These are phyloP conservation scores for Cheiracanthium punctorium DNA, from an alignment of 2,888 invertebrate genomes.

Conservation along the genomic window DNA sequence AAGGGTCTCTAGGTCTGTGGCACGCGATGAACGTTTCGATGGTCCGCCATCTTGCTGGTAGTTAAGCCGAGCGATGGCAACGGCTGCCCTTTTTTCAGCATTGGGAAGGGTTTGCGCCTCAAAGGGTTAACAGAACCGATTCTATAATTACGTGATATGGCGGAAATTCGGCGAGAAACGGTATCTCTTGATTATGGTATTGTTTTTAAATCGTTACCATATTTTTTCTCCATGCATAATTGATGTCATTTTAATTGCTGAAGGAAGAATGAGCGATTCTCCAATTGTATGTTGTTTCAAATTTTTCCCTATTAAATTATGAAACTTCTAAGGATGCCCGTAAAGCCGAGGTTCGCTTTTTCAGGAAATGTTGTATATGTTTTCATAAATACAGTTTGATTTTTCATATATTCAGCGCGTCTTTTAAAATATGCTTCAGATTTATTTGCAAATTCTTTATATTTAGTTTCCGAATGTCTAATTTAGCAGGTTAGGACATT, in stretches of 20 bases:
- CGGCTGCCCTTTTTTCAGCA: no score
- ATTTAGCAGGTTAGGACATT: conserved; percentile 20
- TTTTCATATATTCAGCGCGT: no score
- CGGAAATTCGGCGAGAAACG: background rate
- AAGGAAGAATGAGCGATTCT: conserved; percentile 16
- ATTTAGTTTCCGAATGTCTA: conserved; percentile 21
- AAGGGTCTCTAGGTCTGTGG: no score
- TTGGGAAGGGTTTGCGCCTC: no score
- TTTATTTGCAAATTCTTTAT: conserved; percentile 26
- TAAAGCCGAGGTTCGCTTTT: conserved; percentile 4
- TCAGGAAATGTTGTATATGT: conserved; percentile 17
- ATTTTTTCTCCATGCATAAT: no score
- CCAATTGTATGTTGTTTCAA: conserved; percentile 11
- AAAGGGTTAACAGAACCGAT: no score
- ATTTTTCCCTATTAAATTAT: conserved; percentile 13
- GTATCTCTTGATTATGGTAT: conserved; percentile 9
- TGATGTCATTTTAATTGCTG: conserved; percentile 28
- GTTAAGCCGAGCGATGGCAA: no score
- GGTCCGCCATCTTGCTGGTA: no score
- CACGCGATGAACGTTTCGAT: no score
- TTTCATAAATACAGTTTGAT: no score
- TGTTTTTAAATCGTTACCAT: conserved; percentile 4
- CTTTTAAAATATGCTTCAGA: no score
- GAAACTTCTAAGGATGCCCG: conserved; percentile 12
- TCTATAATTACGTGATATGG: background rate